phyloP scores from a whole-genome alignment of 2,797 vertebrate genomes.

The Cuculus canorus region DNA sequence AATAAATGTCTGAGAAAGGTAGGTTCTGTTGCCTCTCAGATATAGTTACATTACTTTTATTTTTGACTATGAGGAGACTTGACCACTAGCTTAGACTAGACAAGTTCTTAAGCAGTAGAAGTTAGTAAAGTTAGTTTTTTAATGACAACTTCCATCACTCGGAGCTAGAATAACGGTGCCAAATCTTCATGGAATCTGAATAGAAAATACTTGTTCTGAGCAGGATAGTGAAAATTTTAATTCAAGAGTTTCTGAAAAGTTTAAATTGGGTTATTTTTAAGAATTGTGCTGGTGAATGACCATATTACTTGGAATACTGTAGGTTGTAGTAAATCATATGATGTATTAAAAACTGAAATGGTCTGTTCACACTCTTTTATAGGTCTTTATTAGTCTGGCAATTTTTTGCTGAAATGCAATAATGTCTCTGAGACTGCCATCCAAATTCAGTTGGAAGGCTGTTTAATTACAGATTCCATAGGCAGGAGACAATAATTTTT shows the following conservation, averaged over 20 bases:
- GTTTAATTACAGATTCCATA: not conserved
- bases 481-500: not conserved
- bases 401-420: not conserved
- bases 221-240: not conserved
- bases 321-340: not conserved
- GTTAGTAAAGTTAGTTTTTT: not conserved
- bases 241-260: not conserved
- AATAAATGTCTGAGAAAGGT: not conserved
- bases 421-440: not conserved
- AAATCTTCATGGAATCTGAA: not conserved
- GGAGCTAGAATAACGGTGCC: not conserved
- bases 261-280: not conserved
- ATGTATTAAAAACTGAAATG: not conserved
- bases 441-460: not conserved
- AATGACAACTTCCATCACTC: not conserved
- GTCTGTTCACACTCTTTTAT: not conserved
- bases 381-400: not conserved
- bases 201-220: not conserved
- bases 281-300: not conserved
- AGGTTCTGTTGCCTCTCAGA: no score
- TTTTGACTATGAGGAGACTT: no score
- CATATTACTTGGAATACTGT: not conserved
- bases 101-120: no score
- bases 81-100: no score
- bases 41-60: no score